phyloP scores from a whole-genome alignment of 2,113 vertebrate genomes.

The Indicator maculatus region DNA sequence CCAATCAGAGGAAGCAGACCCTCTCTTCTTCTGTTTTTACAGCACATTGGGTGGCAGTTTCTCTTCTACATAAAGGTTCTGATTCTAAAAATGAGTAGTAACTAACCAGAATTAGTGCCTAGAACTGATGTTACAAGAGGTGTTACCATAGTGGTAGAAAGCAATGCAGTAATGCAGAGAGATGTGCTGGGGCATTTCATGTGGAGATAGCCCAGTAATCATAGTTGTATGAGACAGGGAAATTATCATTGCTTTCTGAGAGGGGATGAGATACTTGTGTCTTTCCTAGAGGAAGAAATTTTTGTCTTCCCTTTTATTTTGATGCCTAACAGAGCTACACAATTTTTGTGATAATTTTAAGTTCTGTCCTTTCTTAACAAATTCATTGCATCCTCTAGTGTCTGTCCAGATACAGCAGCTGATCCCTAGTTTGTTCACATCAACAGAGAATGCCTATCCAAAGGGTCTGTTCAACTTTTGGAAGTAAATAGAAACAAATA shows the following conservation, averaged over 20 bases:
- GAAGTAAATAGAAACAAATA: neutral
- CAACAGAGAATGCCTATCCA: neutral
- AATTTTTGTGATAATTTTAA: neutral
- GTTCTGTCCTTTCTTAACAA: neutral
- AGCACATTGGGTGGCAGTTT: neutral
- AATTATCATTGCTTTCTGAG: neutral
- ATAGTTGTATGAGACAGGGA: neutral
- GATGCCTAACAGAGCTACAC: neutral
- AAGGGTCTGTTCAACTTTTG: neutral
- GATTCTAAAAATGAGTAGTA: neutral
- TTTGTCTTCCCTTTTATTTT: neutral
- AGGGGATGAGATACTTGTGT: neutral
- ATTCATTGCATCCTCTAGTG: neutral
- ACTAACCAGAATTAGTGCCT: neutral
- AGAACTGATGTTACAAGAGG: neutral
- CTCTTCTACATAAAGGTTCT: neutral
- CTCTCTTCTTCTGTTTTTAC: neutral
- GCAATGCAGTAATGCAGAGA: neutral
- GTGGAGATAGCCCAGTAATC: neutral
- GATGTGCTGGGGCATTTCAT: fast-evolving
- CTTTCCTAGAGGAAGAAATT: neutral
- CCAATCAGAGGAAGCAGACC: neutral
- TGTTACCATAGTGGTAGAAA: neutral
- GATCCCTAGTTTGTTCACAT: neutral
- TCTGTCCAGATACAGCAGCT: neutral